Evolutionary conservation across 2,113 vertebrate genomes (phyloP), one percentile per base, ranked within the genome.

Genomic region (Catharus minimus): DNA sequence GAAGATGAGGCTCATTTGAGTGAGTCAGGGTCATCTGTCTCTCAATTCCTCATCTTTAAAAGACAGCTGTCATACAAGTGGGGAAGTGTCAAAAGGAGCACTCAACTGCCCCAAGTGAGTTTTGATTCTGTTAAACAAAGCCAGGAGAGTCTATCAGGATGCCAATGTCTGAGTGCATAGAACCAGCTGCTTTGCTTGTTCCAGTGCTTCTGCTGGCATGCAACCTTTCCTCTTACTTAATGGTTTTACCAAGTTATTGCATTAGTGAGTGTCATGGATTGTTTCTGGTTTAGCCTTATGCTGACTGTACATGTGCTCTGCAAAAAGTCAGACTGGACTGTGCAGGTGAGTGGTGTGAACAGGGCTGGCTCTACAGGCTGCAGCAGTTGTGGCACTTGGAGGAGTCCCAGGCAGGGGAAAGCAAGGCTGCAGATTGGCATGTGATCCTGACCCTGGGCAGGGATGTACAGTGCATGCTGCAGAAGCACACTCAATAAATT

Each of bases 401-500:
- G 76, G 15, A 80, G 18, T 44, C 79, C 66, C 8, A 27, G 53
- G 44, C 80, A 83, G 76, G 60, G 61, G 65, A 46, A 62, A 65
- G 41, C 38, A 9, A 23, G 38, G 0, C n/a, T 75, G 62, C 46
- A 93, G 83, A 90, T 79, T 90, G 93, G 92, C 81, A 10, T 65
- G 58, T 43, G 81, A 50, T 92, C 41, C 77, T 92, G 92, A 93
- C 90, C 93, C 86, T 86, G 53, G 90, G 86, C 86, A 89, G 89
- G 81, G 90, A 68, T 79, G 86, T 76, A 13, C 80, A 84, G 78
- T 38, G 58, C 56, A 3, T 6, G 30, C 90, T 82, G 81, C 90
- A 62, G 78, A 62, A 90, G 60, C 68, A 80, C 81, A 94, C 89
- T 96, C 95, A 58, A 95, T 95, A 95, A 95, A 95, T 92, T 46